Base-by-base conservation (phyloP, 53 echinoderm and acorn worm species). In the Luidia sarsii region DNA sequence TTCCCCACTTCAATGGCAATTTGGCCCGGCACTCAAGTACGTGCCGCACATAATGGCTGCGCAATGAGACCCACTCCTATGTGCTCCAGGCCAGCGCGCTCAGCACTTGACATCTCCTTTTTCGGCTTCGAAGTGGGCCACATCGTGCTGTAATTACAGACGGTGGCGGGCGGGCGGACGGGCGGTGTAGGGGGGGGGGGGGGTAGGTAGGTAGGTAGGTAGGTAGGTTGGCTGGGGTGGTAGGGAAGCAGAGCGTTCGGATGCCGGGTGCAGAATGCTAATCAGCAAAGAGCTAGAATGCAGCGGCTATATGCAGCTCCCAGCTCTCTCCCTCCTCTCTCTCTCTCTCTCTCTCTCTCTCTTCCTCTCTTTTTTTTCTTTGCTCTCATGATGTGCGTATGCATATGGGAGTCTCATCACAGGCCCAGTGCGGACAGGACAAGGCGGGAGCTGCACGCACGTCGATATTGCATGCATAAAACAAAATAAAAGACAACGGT, bases 121-220 rank as follows among this genome's bases (percentile, higher is more conserved):
- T 77, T 77, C 61, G 77, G 77, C 60, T 60, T 59, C 60, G 77
- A 77, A 77, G 77, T 77, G 77, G 77, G 77, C 77, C 77, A 77
- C 77, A 61, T 45, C 46, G 77, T 33, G 45, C 61, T 77, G 77
- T 77, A 77, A 77, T 77, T 77, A 77, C 77, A 77, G 60, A 77
- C 77, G 61, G 43, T 45, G 41, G 48, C 29, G 41, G 46, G 54
- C 38, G 54, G 63, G 63, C 7, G 36, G 18, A 15, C 10, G 34
- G 30, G 30, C 5, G 25, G 23, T 11, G 6, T 11, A 41, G 41
- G 11, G 41, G 11, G 41, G 11, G 41, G 11, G 41, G 41, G 41
- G 41, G 41, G 11, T 7, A 41, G 11, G 41, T 11, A 41, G 41
- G 6, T 11, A 11, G 41, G 6, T 41, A 41, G 11, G 41, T 11